A percentile compares a stretch with the other conserved stretches of the same genome.
phyloP scores from a whole-genome alignment of 1,140 invertebrate genomes.

The Manduca sexta region DNA sequence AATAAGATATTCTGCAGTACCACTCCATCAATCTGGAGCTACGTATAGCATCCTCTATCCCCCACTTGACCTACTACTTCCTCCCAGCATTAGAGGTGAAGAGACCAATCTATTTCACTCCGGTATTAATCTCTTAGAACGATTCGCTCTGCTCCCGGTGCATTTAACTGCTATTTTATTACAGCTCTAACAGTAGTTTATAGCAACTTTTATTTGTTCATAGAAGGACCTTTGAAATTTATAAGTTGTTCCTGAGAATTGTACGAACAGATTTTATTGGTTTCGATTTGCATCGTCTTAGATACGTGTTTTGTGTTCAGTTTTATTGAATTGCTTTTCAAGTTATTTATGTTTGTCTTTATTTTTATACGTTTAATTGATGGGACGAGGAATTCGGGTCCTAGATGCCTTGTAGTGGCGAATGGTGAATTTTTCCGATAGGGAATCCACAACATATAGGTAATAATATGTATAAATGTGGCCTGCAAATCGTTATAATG shows the following conservation, averaged over 20 bases:
- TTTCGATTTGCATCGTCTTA: neutral
- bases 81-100: neutral
- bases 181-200: conserved; percentile 22
- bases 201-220: conserved; percentile 24
- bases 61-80: no score
- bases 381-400: no score
- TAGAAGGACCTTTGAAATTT: conserved; percentile 3
- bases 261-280: neutral
- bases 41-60: no score
- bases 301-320: no score
- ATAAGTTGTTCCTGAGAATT: conserved; percentile 2
- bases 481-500: no score
- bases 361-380: neutral
- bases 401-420: no score
- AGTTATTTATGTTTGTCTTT: no score
- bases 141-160: conserved; percentile 11
- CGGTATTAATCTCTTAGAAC: conserved; percentile 28
- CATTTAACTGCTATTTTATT: conserved; percentile 29
- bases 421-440: no score
- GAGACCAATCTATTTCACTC: conserved; percentile 11
- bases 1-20: no score
- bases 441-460: no score
- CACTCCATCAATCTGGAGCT: no score
- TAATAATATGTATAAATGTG: no score
- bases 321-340: neutral